phyloP scores from a whole-genome alignment of 1,140 invertebrate genomes.

The Sycophaga agraensis region DNA sequence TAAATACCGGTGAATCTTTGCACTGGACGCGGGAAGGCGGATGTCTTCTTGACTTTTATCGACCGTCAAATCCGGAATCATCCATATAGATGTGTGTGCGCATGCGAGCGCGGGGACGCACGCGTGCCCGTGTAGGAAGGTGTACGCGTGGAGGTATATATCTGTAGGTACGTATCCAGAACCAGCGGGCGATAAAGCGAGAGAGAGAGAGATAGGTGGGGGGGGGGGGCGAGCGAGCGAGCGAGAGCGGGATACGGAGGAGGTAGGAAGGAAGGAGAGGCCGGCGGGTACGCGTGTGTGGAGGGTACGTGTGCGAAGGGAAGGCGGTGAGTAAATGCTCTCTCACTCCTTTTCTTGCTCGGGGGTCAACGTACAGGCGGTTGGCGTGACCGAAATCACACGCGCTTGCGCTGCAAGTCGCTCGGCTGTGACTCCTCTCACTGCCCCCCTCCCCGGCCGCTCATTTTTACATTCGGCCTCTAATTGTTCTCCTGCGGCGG shows the following conservation, averaged over 20 bases:
- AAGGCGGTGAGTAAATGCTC: constrained; percentile 41
- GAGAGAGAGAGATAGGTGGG: not conserved
- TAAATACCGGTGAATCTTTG: too few species aligned
- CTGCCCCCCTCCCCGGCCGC: too few species aligned
- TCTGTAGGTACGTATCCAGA: too few species aligned
- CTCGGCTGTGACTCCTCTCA: constrained; percentile 53
- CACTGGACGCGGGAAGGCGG: too few species aligned
- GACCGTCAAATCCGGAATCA: constrained; percentile 14
- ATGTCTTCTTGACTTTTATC: too few species aligned
- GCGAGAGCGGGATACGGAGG: not conserved
- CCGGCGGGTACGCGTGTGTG: not conserved
- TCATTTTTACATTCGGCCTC: constrained; percentile 37
- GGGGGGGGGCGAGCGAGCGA: not conserved
- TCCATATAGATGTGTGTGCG: not conserved
- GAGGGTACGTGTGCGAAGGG: constrained; percentile 9
- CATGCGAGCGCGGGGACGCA: not conserved
- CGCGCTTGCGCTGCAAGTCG: constrained; percentile 43
- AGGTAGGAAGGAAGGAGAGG: not conserved
- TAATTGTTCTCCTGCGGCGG: constrained; percentile 38
- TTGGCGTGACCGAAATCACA: constrained; percentile 57
- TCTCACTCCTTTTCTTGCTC: constrained; percentile 38
- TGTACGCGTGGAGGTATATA: too few species aligned
- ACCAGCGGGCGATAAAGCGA: not conserved
- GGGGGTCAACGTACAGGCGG: constrained; percentile 57
- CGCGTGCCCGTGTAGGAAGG: too few species aligned